Conservation (phyloP, 2,888 invertebrate species). For the Epinotia bilunana region DNA sequence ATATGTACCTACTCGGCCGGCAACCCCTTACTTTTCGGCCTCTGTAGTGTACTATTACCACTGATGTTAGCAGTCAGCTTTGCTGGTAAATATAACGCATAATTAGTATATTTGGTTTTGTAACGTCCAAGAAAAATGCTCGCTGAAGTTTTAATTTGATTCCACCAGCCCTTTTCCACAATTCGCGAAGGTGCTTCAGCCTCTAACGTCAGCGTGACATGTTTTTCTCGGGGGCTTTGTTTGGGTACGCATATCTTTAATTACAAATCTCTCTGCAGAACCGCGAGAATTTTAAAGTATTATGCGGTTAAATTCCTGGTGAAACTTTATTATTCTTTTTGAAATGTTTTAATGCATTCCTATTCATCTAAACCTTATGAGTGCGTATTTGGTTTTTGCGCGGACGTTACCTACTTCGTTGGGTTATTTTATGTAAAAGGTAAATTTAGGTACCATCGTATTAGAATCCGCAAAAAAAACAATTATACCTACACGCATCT, state of each 20-base stretch:
- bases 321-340: background rate
- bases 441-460: background rate
- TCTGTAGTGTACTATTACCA: too few relatives aligned
- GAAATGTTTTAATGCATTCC: background rate
- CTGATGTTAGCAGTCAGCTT: background rate
- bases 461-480: too few relatives aligned
- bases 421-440: background rate
- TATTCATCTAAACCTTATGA: background rate
- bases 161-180: background rate
- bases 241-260: constrained; percentile 26
- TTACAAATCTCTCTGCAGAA: constrained; percentile 26
- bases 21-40: too few relatives aligned
- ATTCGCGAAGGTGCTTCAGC: background rate
- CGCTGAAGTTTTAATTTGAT: background rate
- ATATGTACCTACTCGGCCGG: too few relatives aligned
- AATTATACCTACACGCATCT: too few relatives aligned
- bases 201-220: constrained; percentile 6
- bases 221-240: constrained; percentile 19
- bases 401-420: background rate
- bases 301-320: constrained; percentile 4
- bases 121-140: background rate
- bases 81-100: background rate
- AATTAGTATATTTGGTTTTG: background rate
- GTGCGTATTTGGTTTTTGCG: background rate
- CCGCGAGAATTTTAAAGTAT: constrained; percentile 8